These are phyloP conservation scores for Drosophila ustulata DNA, from an alignment of 2,888 invertebrate species.

Conservation along the genomic window DNA sequence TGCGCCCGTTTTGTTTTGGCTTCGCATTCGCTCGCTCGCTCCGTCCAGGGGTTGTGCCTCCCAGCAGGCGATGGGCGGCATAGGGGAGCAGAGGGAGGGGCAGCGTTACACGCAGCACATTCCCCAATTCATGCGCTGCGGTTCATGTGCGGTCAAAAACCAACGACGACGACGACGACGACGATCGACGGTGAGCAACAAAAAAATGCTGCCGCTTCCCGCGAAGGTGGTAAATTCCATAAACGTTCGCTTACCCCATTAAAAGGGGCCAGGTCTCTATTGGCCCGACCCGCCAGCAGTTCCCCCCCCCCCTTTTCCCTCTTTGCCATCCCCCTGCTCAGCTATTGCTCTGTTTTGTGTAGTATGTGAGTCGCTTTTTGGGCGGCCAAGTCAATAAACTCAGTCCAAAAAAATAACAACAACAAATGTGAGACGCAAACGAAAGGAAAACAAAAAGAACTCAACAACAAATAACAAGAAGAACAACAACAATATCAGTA, in stretches of 20 bases:
- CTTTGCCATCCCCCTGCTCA: background rate
- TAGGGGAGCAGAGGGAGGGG: background rate
- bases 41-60: conserved; percentile 10
- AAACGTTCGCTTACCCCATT: conserved; percentile 48
- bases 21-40: conserved; percentile 49
- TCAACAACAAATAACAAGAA: conserved; percentile 41
- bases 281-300: background rate
- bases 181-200: conserved; percentile 32
- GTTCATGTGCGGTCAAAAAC: conserved; percentile 65
- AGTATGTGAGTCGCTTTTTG: conserved; percentile 31
- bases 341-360: background rate
- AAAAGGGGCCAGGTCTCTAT: conserved; percentile 36
- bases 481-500: conserved; percentile 17
- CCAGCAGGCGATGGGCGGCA: background rate
- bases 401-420: conserved; percentile 24
- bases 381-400: conserved; percentile 64
- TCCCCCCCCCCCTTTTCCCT: background rate
- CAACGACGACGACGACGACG: conserved; percentile 36
- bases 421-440: conserved; percentile 32
- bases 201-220: conserved; percentile 3
- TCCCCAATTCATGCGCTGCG: conserved; percentile 25
- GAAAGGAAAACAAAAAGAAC: conserved; percentile 45
- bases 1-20: conserved; percentile 69
- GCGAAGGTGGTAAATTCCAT: conserved; percentile 57
- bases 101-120: conserved; percentile 41